Evolutionary conservation across 2,888 invertebrate species (phyloP).

Genomic region (Agriopis leucophaearia): DNA sequence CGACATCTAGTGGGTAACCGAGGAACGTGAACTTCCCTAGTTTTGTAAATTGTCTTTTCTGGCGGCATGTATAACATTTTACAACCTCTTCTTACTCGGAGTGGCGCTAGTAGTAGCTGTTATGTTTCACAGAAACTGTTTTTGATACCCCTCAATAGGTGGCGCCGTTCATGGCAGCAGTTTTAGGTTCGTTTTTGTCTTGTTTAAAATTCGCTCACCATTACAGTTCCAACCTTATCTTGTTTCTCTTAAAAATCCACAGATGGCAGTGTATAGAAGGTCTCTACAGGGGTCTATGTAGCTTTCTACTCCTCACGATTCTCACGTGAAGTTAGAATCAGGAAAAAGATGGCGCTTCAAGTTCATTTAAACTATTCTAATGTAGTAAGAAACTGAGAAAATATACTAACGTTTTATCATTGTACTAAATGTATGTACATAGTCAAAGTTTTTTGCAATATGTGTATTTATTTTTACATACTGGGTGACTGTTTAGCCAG

Average conservation of each 20-base stretch:
- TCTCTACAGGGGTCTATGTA: not conserved
- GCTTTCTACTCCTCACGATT: not conserved
- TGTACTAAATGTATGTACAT: too few relatives aligned
- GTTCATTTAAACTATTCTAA: not conserved
- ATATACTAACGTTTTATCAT: too few relatives aligned
- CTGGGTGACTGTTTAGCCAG: too few relatives aligned
- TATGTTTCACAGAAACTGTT: not conserved
- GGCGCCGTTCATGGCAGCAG: constrained; percentile 13
- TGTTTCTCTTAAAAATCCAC: not conserved
- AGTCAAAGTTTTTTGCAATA: too few relatives aligned
- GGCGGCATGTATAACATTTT: not conserved
- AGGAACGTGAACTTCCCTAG: not conserved
- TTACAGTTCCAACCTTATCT: not conserved
- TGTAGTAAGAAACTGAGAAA: too few relatives aligned
- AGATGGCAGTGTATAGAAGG: constrained; percentile 1
- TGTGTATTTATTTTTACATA: too few relatives aligned
- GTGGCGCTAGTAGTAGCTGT: constrained; percentile 23
- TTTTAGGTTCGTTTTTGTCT: constrained; percentile 5
- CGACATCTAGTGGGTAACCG: constrained; percentile 37
- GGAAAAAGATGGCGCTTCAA: constrained; percentile 5
- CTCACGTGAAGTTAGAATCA: not conserved
- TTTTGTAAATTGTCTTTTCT: constrained; percentile 3
- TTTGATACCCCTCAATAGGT: constrained; percentile 27
- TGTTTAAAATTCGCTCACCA: not conserved
- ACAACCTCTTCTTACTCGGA: not conserved